phyloP scores from a whole-genome alignment of 1,140 invertebrate genomes.

The Drosophila subpulchrella region DNA sequence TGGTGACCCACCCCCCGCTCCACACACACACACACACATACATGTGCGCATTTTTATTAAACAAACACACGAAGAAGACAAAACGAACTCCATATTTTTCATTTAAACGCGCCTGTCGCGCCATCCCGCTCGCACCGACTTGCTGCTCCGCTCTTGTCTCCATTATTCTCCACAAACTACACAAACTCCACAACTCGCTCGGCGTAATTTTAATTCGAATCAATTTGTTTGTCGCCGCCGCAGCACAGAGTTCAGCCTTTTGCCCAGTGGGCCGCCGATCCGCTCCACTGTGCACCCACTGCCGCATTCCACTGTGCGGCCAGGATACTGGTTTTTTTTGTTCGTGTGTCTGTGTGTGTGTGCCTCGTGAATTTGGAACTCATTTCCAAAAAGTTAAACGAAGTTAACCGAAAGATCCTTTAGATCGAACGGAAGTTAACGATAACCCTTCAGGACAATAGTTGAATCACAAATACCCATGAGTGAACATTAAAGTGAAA shows the following conservation, averaged over 20 bases:
- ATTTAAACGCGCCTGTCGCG: conserved; percentile 59
- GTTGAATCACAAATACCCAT: no score
- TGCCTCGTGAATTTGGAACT: not conserved
- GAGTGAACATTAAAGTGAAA: no score
- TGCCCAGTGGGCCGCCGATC: conserved; percentile 67
- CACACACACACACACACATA: not conserved
- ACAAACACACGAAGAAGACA: conserved; percentile 37
- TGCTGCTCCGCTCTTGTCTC: not conserved
- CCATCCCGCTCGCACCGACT: conserved; percentile 22
- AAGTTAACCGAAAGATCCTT: not conserved
- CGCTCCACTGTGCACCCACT: conserved; percentile 25
- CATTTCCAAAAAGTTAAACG: not conserved
- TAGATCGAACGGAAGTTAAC: not conserved
- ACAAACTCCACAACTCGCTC: conserved; percentile 38
- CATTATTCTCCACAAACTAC: conserved; percentile 2
- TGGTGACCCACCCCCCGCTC: no score
- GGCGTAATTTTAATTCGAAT: conserved; percentile 79
- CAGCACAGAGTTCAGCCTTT: conserved; percentile 19
- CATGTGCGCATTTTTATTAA: conserved; percentile 58
- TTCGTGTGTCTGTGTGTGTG: not conserved
- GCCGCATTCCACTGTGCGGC: not conserved
- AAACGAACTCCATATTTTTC: conserved; percentile 56
- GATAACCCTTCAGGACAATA: not conserved
- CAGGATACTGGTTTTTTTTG: conserved; percentile 23
- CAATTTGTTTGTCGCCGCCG: conserved; percentile 80